Evolutionary conservation across 2,888 invertebrate genomes (phyloP), one percentile per base, ranked within the genome.

Genomic region (Agriopis aurantiaria): DNA sequence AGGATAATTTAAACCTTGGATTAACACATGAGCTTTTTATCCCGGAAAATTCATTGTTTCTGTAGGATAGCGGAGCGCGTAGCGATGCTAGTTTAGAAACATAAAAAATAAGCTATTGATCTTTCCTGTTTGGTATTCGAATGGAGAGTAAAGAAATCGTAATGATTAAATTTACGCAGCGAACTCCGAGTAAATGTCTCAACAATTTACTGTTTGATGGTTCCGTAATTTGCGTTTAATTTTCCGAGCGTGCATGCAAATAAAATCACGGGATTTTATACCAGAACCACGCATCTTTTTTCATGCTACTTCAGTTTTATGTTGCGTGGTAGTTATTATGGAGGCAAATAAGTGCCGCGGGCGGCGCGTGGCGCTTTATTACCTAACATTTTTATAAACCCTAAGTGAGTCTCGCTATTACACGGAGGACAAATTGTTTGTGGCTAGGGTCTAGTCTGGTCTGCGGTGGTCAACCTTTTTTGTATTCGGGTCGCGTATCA

Each of bases 341-440:
- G 52, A 69, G 52, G 65, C 69, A 73, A 75, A 75, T 74, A 75
- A 71, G 64, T 70, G 74, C 71, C 65, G 65, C 58, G 63, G 71
- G 74, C 73, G 58, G 45, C 60, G 17, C 56, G 62, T n/a, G 61
- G 48, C 70, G 55, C 65, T 73, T 71, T 77, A 74, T 75, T 75
- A 59, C 66, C 69, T 74, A 70, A 77, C 75, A 74, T 74, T 75
- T 73, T 74, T 75, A 73, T 75, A 74, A 74, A 73, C 65, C 72
- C 72, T 74, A 70, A 75, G 75, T 72, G 72, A 69, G 77, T 72
- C 65, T 57, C 67, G 74, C 75, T 73, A 74, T 75, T 73, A 77
- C 59, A 65, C 56, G 65, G 60, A 58, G 67, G 64, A 72, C 73
- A 70, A 66, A 69, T 58, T 72, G 72, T 72, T 69, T 74, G 63